Percentiles rank a stretch among this genome's conserved stretches.
phyloP scores from a whole-genome alignment of 37 sponge, comb jelly and placozoan genomes.

The Geodia barretti region DNA sequence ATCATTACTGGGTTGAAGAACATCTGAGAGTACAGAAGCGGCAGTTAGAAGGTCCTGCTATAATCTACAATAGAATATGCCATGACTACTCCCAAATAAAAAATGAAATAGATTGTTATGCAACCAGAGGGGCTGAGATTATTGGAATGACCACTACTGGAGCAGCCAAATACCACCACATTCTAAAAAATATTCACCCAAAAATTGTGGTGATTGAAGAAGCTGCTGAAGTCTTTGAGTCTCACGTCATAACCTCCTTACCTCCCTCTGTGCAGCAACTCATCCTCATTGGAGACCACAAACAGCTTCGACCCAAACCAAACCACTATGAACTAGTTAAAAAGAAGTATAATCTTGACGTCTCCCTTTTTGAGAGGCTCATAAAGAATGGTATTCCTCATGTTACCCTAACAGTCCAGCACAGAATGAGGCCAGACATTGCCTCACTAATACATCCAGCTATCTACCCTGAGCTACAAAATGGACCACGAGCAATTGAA shows the following conservation, averaged over 20 bases:
- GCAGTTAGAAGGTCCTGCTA: slow-evolving; percentile 1
- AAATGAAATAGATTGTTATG: slow-evolving; percentile 34
- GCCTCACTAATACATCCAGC: slow-evolving; percentile 63
- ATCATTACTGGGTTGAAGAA: slow-evolving; percentile 64
- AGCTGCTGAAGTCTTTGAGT: slow-evolving; percentile 95
- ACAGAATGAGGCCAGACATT: slow-evolving; percentile 94
- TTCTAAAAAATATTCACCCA: slow-evolving; percentile 64
- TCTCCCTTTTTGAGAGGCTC: slow-evolving; percentile 95
- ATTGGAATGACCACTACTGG: slow-evolving; percentile 97
- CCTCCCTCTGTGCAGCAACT: slow-evolving; percentile 83
- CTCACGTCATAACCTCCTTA: slow-evolving; percentile 87
- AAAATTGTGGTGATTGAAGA: slow-evolving; percentile 96
- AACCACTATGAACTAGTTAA: slow-evolving; percentile 71
- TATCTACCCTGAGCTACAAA: slow-evolving; percentile 63
- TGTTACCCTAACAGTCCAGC: slow-evolving; percentile 73
- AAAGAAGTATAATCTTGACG: slow-evolving; percentile 61
- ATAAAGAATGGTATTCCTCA: slow-evolving; percentile 21
- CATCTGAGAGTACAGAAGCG: slow-evolving; percentile 12
- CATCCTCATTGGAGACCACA: slow-evolving; percentile 94
- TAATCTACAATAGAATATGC: slow-evolving; percentile 25
- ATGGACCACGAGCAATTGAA: slow-evolving; percentile 42
- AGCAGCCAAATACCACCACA: slow-evolving; percentile 78
- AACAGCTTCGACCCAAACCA: slow-evolving; percentile 90
- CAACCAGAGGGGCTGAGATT: slow-evolving; percentile 61
- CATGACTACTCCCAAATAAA: slow-evolving; percentile 25